Evolutionary conservation across 1,140 invertebrate genomes (phyloP).

Genomic region (Atta cephalotes): DNA sequence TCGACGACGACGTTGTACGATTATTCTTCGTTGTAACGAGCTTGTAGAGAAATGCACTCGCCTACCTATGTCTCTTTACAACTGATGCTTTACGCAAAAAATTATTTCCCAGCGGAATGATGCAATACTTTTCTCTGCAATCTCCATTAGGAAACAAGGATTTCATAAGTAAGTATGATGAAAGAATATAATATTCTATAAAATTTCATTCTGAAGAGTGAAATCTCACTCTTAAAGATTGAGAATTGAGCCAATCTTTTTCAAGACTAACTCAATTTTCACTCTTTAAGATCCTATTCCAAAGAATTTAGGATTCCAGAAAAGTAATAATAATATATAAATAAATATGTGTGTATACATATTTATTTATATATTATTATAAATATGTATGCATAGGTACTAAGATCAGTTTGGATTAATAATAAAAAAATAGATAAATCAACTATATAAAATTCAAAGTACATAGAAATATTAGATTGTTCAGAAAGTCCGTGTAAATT

Average conservation of each 20-base stretch:
- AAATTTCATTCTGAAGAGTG: no score
- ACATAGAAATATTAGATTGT: not conserved
- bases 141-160: not conserved
- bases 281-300: no score
- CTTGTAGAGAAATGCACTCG: constrained; percentile 35
- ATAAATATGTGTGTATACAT: no score
- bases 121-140: not conserved
- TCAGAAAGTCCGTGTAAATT: no score
- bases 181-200: not conserved
- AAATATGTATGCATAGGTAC: no score
- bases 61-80: constrained; percentile 31
- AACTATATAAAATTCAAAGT: not conserved
- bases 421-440: not conserved
- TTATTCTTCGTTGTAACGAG: constrained; percentile 58
- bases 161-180: not conserved
- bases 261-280: no score
- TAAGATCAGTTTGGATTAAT: no score
- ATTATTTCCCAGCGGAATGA: not conserved
- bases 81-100: constrained; percentile 17
- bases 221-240: no score
- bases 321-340: not conserved
- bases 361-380: no score
- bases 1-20: constrained; percentile 43
- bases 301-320: not conserved
- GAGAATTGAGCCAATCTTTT: no score